A percentile compares a stretch with the other conserved stretches of the same genome.
Conservation (phyloP, 2,888 invertebrate genomes). For the Autographa pulchrina region DNA sequence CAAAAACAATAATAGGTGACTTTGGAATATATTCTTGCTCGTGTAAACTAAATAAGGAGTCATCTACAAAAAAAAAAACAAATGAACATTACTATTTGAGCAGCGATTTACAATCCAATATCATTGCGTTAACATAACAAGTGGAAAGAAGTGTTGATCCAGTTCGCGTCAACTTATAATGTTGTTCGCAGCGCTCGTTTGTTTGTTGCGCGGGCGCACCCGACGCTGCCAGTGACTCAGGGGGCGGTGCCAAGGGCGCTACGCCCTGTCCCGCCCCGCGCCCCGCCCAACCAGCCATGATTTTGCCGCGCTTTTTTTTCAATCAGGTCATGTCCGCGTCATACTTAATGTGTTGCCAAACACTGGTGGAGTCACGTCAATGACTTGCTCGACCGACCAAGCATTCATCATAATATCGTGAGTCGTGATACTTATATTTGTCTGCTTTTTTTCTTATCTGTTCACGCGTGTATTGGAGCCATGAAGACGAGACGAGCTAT, state of each 20-base stretch:
- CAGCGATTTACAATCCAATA: conserved; percentile 27
- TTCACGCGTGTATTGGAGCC: conserved; percentile 48
- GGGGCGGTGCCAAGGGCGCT: conserved; percentile 87
- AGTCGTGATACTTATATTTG: conserved; percentile 61
- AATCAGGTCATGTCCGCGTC: conserved; percentile 79
- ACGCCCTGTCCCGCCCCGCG: conserved; percentile 82
- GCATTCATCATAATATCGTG: conserved; percentile 60
- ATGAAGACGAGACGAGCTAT: conserved; percentile 32
- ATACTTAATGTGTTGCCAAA: conserved; percentile 85
- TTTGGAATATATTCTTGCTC: not conserved
- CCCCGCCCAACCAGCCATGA: conserved; percentile 85
- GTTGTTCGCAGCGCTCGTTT: conserved; percentile 51
- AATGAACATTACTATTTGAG: conserved; percentile 22
- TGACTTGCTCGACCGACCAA: conserved; percentile 59
- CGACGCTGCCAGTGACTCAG: conserved; percentile 75
- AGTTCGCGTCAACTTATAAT: conserved; percentile 44
- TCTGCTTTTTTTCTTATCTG: conserved; percentile 50
- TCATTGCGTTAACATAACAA: conserved; percentile 34
- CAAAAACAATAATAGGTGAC: not conserved
- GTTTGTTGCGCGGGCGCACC: conserved; percentile 75
- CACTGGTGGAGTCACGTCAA: conserved; percentile 73
- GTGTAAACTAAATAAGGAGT: not conserved
- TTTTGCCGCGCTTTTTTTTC: conserved; percentile 86
- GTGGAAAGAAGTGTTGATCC: conserved; percentile 43
- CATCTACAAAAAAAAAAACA: conserved; percentile 12